Conservation (phyloP, 1,140 invertebrate genomes). For the fruit fly (Drosophila melanogaster) region Release_6_plus_ISO1_MT NT_037436.4:14748001-14748500, state of each 20-base stretch:
- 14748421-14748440: constrained; percentile 12
- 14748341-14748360: constrained; percentile 11
- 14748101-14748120: constrained; percentile 22
- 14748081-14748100: constrained; percentile 15
- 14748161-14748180: constrained; percentile 45
- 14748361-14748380: constrained; percentile 45
- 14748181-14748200: constrained; percentile 46
- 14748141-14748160: constrained; percentile 65
- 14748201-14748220: constrained; percentile 42
- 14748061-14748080: constrained; percentile 38
- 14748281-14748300: constrained; percentile 69
- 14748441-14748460: constrained; percentile 15
- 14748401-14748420: constrained; percentile 25
- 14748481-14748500: constrained; percentile 14
- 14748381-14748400: constrained; percentile 5
- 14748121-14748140: constrained; percentile 30
- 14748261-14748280: constrained; percentile 9
- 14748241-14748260: constrained; percentile 24
- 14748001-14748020: constrained; percentile 8
- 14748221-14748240: constrained; percentile 24
- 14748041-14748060: constrained; percentile 29
- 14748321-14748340: constrained; percentile 25
- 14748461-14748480: constrained; percentile 32
- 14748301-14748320: constrained; percentile 49
- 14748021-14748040: not conserved